Evolutionary conservation across 2,888 invertebrate species (phyloP).

Genomic region (Blastobasis lacticolella): DNA sequence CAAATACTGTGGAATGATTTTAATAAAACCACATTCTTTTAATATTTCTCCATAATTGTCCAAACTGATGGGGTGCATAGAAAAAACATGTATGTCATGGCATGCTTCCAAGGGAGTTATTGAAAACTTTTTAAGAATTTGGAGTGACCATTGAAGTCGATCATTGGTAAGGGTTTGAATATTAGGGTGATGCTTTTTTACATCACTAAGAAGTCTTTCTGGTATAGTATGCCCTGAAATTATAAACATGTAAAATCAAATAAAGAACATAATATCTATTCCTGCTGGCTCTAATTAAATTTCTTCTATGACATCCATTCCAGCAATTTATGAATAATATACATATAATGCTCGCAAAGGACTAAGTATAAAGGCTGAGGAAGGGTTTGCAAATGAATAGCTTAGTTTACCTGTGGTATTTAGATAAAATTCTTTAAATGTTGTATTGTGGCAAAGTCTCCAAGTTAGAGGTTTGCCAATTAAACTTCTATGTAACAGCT

Average conservation of each 20-base stretch:
- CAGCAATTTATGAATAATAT: too few relatives aligned
- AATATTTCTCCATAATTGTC: slow-evolving; percentile 77
- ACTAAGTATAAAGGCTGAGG: too few relatives aligned
- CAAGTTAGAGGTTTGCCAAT: too few relatives aligned
- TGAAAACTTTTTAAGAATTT: slow-evolving; percentile 51
- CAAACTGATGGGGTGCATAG: slow-evolving; percentile 69
- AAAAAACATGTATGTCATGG: slow-evolving; percentile 70
- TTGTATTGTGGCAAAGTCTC: too few relatives aligned
- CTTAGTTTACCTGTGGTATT: too few relatives aligned
- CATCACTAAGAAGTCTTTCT: slow-evolving; percentile 21
- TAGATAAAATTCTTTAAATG: too few relatives aligned
- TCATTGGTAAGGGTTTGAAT: slow-evolving; percentile 40
- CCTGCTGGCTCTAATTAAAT: too few relatives aligned
- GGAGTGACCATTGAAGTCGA: slow-evolving; percentile 41
- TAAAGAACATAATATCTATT: not conserved
- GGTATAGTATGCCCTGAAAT: slow-evolving; percentile 38
- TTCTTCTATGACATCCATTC: too few relatives aligned
- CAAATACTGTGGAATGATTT: slow-evolving; percentile 50
- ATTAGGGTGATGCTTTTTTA: slow-evolving; percentile 50
- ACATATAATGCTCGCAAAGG: too few relatives aligned
- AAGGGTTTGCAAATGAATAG: too few relatives aligned
- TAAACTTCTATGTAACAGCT: too few relatives aligned
- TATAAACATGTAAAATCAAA: slow-evolving; percentile 1
- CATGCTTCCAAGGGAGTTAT: slow-evolving; percentile 70
- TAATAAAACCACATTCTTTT: slow-evolving; percentile 75